Evolutionary conservation across 2,888 invertebrate genomes (phyloP).

Genomic region (Ectemnius lituratus): DNA sequence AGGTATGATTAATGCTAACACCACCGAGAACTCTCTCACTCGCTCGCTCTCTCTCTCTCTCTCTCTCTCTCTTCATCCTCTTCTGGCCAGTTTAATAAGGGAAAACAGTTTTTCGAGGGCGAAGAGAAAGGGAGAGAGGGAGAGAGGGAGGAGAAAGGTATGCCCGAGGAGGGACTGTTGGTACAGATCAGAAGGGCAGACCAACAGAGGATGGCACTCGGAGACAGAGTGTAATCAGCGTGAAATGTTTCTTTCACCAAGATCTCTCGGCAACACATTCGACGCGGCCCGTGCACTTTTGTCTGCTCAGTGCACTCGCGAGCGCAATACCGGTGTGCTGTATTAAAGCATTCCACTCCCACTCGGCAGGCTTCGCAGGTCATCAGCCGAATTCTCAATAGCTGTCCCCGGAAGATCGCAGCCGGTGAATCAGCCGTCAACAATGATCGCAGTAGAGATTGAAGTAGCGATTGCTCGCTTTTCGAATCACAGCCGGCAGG

Average conservation of each 20-base stretch:
- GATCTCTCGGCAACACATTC: conserved; percentile 58
- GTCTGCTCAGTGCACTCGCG: conserved; percentile 44
- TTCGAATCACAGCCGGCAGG: no score
- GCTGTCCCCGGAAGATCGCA: no score
- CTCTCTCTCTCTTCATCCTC: background rate
- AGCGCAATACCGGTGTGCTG: background rate
- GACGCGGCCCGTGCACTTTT: conserved; percentile 53
- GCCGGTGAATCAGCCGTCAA: no score
- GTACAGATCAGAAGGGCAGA: conserved; percentile 44
- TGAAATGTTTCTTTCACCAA: conserved; percentile 67
- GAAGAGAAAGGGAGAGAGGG: background rate
- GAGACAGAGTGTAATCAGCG: conserved; percentile 66
- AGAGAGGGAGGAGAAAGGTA: background rate
- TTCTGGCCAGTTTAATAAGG: background rate
- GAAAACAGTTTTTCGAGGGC: conserved; percentile 17
- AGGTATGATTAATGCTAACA: no score
- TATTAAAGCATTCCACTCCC: background rate
- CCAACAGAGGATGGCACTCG: conserved; percentile 40
- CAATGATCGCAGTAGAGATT: no score
- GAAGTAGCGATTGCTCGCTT: no score
- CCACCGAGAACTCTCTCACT: background rate
- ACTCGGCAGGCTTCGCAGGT: background rate
- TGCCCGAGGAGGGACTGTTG: background rate
- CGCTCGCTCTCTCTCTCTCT: background rate
- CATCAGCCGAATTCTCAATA: no score